Percentiles rank a stretch among this genome's conserved stretches.
Evolutionary conservation across 2,888 invertebrate genomes (phyloP).

Genomic region (Dromius quadrimaculatus): DNA sequence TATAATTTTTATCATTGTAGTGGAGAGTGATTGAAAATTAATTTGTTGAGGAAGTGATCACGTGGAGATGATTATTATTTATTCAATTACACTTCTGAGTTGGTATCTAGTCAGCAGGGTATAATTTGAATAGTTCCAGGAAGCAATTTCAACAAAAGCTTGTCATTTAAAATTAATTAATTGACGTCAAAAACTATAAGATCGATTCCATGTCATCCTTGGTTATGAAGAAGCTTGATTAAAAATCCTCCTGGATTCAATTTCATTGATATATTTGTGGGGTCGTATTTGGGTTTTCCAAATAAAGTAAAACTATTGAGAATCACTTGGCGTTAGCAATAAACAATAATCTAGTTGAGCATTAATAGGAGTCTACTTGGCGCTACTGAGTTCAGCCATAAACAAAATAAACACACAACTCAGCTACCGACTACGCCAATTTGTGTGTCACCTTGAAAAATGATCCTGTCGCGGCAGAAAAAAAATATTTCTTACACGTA

Average conservation of each 20-base stretch:
- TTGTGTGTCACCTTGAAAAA: conserved; percentile 29
- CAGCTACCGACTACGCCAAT: conserved; percentile 20
- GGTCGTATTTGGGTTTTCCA: too few relatives aligned
- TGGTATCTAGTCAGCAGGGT: not conserved
- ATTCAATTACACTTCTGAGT: not conserved
- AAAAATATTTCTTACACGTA: conserved; percentile 23
- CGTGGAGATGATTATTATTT: not conserved
- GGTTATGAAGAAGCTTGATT: too few relatives aligned
- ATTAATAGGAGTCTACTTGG: conserved; percentile 16
- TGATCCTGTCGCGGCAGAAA: not conserved
- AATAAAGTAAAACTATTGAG: conserved; percentile 2
- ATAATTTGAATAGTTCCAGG: too few relatives aligned
- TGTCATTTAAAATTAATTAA: too few relatives aligned
- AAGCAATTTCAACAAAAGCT: too few relatives aligned
- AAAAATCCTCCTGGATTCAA: too few relatives aligned
- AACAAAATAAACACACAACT: too few relatives aligned
- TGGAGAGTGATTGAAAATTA: not conserved
- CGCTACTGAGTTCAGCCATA: conserved; percentile 20
- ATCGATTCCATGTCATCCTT: too few relatives aligned
- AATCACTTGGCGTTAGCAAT: conserved; percentile 2
- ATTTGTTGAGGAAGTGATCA: conserved; percentile 17
- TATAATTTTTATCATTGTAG: not conserved
- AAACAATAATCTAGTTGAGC: conserved; percentile 27
- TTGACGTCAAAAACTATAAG: too few relatives aligned
- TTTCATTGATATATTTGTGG: too few relatives aligned